A percentile compares a stretch with the other conserved stretches of the same genome.
Evolutionary conservation across 2,888 invertebrate genomes (phyloP).

Genomic region (Dasysyrphus albostriatus): DNA sequence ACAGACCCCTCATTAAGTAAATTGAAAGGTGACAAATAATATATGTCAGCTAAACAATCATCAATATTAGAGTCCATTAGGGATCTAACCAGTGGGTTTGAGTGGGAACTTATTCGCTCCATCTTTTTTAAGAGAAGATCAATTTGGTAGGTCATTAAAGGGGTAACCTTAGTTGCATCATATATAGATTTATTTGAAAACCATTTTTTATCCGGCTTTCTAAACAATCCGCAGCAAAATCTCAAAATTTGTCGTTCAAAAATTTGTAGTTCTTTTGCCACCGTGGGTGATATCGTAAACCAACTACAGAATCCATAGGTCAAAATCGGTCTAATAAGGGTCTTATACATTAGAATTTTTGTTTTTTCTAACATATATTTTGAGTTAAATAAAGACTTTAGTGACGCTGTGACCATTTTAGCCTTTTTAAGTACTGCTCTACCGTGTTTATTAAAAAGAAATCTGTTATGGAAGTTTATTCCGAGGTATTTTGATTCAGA

Average conservation of each 20-base stretch:
- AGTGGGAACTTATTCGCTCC: neutral
- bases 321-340: neutral
- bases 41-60: neutral
- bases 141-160: neutral
- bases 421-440: neutral
- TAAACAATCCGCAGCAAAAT: neutral
- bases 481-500: neutral
- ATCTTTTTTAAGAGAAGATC: neutral
- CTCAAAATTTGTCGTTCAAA: neutral
- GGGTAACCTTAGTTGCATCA: neutral
- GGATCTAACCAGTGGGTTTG: neutral
- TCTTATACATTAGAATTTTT: neutral
- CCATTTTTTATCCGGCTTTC: neutral
- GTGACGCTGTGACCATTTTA: neutral
- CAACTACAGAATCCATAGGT: neutral
- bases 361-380: neutral
- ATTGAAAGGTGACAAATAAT: conserved; percentile 1
- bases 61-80: neutral
- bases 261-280: neutral
- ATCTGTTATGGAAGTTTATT: neutral
- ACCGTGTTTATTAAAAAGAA: neutral
- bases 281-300: neutral
- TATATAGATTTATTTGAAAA: neutral
- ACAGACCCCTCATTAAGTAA: neutral
- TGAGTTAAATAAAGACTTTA: neutral